Conservation (phyloP, 2,797 vertebrate genomes). For the Champsocephalus gunnari region DNA sequence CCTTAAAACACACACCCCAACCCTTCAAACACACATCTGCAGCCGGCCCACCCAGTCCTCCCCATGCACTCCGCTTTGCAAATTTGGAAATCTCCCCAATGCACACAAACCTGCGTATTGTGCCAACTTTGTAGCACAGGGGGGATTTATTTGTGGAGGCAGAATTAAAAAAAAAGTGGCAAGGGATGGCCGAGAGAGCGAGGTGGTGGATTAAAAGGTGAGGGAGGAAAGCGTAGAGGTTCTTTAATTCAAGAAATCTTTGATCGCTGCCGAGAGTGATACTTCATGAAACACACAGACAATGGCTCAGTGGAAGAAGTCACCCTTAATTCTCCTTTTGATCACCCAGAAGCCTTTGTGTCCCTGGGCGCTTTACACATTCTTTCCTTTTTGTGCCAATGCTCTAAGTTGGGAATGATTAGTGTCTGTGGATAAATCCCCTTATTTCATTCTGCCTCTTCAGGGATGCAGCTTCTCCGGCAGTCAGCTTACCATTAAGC, state of each 20-base stretch:
- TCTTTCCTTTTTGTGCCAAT: conserved; percentile 77
- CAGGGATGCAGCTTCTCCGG: conserved; percentile 62
- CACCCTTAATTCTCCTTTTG: conserved; percentile 86
- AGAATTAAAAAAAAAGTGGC: conserved; percentile 54
- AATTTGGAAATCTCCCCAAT: conserved; percentile 63
- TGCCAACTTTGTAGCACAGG: conserved; percentile 58
- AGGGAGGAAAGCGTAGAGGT: conserved; percentile 66
- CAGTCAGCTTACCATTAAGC: conserved; percentile 68
- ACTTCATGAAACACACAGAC: conserved; percentile 82
- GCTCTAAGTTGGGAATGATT: conserved; percentile 81
- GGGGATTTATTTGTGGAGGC: conserved; percentile 58
- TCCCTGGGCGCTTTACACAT: conserved; percentile 77
- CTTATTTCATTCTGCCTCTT: conserved; percentile 74
- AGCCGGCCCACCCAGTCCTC: conserved; percentile 74
- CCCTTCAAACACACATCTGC: conserved; percentile 66
- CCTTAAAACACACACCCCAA: conserved; percentile 51
- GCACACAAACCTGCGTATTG: conserved; percentile 52
- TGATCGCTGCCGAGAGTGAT: conserved; percentile 74
- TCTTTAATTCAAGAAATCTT: conserved; percentile 82
- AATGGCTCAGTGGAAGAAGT: conserved; percentile 84
- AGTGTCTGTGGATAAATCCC: conserved; percentile 80
- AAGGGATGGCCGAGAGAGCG: conserved; percentile 40
- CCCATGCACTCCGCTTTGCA: conserved; percentile 48
- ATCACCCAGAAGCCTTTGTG: conserved; percentile 82
- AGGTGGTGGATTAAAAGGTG: conserved; percentile 75